Percentiles rank a stretch among this genome's conserved stretches.
These are phyloP conservation scores for Megaptera novaeangliae DNA, from an alignment of 2,113 vertebrate genomes.

Conservation along the genomic window DNA sequence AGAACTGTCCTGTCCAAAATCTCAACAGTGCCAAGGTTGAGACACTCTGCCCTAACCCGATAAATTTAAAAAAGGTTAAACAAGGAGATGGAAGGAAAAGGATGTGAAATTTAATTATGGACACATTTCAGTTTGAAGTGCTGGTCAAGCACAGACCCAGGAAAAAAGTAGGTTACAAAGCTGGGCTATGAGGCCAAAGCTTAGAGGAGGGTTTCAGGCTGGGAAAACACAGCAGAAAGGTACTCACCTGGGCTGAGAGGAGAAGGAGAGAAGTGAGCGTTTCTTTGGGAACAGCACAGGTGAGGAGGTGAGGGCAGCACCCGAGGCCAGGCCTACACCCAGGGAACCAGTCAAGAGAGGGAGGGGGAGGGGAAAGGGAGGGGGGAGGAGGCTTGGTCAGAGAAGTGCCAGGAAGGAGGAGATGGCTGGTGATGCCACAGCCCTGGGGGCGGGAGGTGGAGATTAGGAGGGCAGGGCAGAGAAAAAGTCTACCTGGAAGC, in stretches of 20 bases:
- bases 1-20: neutral
- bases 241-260: conserved; percentile 37
- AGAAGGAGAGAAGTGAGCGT: neutral
- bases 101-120: neutral
- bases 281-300: neutral
- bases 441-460: neutral
- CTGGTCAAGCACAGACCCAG: neutral
- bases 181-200: neutral
- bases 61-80: neutral
- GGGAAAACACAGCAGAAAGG: neutral
- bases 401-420: neutral
- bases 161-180: neutral
- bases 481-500: neutral
- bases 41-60: accelerated
- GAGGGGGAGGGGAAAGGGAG: neutral
- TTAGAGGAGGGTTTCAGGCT: neutral
- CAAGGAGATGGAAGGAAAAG: neutral
- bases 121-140: neutral
- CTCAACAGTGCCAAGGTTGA: accelerated
- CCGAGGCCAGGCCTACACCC: neutral
- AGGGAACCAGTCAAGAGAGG: neutral
- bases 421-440: neutral
- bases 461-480: neutral
- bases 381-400: neutral
- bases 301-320: neutral